These are phyloP conservation scores for Rhinella marina DNA, from an alignment of 2,797 vertebrate species.

Conservation along the genomic window DNA sequence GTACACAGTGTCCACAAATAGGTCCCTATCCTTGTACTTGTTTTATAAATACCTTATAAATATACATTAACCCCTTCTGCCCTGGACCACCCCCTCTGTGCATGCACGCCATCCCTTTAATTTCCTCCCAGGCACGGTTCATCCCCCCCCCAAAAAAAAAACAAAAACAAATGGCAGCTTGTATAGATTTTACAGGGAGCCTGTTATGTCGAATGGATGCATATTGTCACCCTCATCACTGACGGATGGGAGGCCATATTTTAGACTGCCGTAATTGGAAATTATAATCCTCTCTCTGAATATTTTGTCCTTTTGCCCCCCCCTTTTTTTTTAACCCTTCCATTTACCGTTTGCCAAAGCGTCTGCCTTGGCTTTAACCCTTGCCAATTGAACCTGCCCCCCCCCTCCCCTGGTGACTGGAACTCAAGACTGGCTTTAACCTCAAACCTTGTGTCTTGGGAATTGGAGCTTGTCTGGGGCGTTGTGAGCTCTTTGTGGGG, in stretches of 20 bases:
- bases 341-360: background rate
- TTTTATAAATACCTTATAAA: background rate
- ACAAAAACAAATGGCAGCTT: slow-evolving; percentile 23
- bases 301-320: background rate
- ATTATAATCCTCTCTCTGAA: background rate
- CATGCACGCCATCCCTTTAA: background rate
- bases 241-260: slow-evolving; percentile 29
- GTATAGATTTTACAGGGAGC: slow-evolving; percentile 12
- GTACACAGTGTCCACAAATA: background rate
- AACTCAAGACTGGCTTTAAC: background rate
- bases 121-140: background rate
- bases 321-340: background rate
- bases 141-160: background rate
- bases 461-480: slow-evolving; percentile 3
- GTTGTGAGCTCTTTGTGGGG: background rate
- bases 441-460: background rate
- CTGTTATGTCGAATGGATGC: slow-evolving; percentile 6
- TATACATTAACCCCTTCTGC: background rate
- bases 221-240: slow-evolving; percentile 14
- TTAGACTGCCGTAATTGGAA: background rate
- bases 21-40: background rate
- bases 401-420: background rate
- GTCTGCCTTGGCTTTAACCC: background rate
- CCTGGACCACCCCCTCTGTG: background rate
- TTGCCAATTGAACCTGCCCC: background rate